Conservation (phyloP, 2,888 invertebrate genomes). For the Iphiclides podalirius region DNA sequence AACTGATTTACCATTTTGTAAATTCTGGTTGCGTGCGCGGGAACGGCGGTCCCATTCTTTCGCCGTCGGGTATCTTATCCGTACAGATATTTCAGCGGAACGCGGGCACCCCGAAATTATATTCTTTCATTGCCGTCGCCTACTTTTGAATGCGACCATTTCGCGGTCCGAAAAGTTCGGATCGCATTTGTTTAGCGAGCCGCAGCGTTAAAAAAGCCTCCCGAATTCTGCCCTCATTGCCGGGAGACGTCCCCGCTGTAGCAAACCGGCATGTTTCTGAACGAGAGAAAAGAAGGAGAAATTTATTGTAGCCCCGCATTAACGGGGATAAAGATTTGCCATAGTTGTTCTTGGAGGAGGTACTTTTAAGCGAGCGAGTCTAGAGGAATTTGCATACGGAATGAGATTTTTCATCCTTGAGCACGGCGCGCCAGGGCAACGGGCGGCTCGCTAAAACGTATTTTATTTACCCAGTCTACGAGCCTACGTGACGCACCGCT, state of each 20-base stretch:
- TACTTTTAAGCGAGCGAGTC: no score
- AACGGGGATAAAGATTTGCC: no score
- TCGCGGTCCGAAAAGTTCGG: background rate
- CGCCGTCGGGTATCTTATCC: constrained; percentile 46
- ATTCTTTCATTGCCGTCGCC: constrained; percentile 23
- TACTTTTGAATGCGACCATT: constrained; percentile 15
- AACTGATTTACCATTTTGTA: constrained; percentile 67
- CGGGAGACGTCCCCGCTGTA: background rate
- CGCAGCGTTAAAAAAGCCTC: no score
- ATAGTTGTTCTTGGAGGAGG: no score
- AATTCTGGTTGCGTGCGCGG: constrained; percentile 65
- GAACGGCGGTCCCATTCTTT: constrained; percentile 53
- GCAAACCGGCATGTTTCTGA: no score
- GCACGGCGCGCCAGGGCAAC: constrained; percentile 36
- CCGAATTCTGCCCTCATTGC: background rate
- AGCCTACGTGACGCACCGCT: constrained; percentile 56
- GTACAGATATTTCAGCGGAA: constrained; percentile 46
- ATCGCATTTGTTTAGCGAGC: no score
- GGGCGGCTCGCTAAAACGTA: constrained; percentile 53
- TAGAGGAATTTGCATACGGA: constrained; percentile 61
- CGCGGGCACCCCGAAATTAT: constrained; percentile 46
- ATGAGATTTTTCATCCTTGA: constrained; percentile 66
- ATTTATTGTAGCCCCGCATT: no score
- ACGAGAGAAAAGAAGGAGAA: no score
- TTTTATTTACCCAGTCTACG: constrained; percentile 53